phyloP scores from a whole-genome alignment of 2,888 invertebrate species.

The Plebejus melissa region DNA sequence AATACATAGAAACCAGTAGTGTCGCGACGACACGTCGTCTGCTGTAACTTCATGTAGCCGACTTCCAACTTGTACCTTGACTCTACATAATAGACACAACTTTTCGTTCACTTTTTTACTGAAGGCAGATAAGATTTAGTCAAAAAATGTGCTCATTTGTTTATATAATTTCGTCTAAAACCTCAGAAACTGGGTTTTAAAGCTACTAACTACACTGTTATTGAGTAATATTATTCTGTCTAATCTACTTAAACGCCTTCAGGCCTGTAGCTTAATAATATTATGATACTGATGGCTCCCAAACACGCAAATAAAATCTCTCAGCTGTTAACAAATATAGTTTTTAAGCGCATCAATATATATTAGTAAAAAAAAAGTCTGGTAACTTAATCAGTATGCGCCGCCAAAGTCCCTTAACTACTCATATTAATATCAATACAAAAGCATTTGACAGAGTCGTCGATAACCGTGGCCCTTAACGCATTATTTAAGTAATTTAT shows the following conservation, averaged over 20 bases:
- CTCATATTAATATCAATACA: slow-evolving; percentile 21
- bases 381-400: not conserved
- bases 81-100: no score
- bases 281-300: not conserved
- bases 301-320: not conserved
- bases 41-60: no score
- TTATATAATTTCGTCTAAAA: no score
- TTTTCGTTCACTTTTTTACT: no score
- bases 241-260: not conserved
- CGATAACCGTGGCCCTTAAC: slow-evolving; percentile 5
- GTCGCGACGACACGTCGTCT: no score
- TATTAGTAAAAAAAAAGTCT: not conserved
- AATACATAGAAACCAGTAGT: no score
- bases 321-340: not conserved
- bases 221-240: not conserved
- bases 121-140: no score
- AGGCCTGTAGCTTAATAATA: not conserved
- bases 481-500: slow-evolving; percentile 7
- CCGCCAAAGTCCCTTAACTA: not conserved
- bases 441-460: slow-evolving; percentile 7
- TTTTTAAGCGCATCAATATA: not conserved
- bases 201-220: not conserved
- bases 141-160: no score
- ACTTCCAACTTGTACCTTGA: no score
- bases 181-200: no score